These are phyloP conservation scores for Apteryx owenii DNA, from an alignment of 2,113 vertebrate species.

Conservation along the genomic window DNA sequence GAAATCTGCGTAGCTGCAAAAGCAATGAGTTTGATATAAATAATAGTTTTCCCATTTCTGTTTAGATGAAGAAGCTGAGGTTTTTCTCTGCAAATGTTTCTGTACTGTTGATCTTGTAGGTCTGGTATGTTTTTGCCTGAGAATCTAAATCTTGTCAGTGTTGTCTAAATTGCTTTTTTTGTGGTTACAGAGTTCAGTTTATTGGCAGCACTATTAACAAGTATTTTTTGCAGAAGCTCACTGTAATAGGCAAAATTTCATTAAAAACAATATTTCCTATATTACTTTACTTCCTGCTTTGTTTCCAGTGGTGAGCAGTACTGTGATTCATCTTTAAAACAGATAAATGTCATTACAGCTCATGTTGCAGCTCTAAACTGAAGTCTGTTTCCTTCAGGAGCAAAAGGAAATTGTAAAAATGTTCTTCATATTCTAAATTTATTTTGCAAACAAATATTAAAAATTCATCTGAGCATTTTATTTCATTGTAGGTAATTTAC, in stretches of 20 bases:
- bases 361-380: neutral
- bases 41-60: neutral
- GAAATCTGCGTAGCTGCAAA: neutral
- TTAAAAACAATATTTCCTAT: neutral
- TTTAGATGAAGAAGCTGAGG: neutral
- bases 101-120: neutral
- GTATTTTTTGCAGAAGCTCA: neutral
- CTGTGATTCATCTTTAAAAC: neutral
- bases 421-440: neutral
- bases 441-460: neutral
- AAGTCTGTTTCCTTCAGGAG: neutral
- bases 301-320: neutral
- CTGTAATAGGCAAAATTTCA: neutral
- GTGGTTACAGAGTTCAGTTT: neutral
- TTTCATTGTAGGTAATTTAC: constrained; percentile 46
- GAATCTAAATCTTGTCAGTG: neutral
- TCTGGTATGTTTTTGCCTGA: neutral
- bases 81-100: neutral
- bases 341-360: neutral
- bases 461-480: neutral
- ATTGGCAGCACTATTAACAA: neutral
- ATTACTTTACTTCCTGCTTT: neutral
- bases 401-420: neutral
- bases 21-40: neutral
- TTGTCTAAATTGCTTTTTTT: neutral